Base-by-base conservation (phyloP, 2,113 vertebrate species). In the Charadrius vociferus region DNA sequence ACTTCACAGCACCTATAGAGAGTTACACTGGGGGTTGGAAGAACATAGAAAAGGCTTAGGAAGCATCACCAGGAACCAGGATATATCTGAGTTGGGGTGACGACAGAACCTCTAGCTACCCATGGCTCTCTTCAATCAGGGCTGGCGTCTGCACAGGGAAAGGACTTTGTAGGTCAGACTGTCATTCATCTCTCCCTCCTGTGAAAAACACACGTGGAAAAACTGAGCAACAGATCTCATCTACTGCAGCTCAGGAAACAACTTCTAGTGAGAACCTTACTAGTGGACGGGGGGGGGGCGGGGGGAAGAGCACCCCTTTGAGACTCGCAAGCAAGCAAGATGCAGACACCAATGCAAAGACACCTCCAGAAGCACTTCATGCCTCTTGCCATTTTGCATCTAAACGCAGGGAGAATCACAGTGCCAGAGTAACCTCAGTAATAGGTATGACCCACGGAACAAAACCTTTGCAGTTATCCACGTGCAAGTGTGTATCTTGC, bases 81-180 rank as follows among this genome's bases (percentile, higher is more conserved):
- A 34, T 19, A 6, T 19, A 30, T 52, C 37, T 56, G 47, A 80
- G 36, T 45, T 4, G 1, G 3, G 4, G 5, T 17, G 39, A 6
- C 41, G 56, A 26, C 8, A 73, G 12, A 56, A 4, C 17, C 14
- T 75, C 10, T 39, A 22, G 14, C 37, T 32, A 16, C 36, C 21
- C 1, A 1, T 12, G 8, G 12, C 7, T 39, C 24, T 52, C 43
- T 41, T 7, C 16, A 37, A 3, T 23, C 20, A 59, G 37, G 29
- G 10, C 30, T 47, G 24, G 11, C 16, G 6, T 74, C 23, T 0
- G 0, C 12, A 34, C 0, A 0, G 8, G 16, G 39, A 19, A 5
- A 39, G 41, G 14, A 39, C 14, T 39, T 26, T 26, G 14, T 13
- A 53, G 14, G 19, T 29, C 45, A 65, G 37, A 24, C 20, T 50